A percentile compares a stretch with the other conserved stretches of the same genome.
Conservation (phyloP, 2,113 vertebrate genomes). For the Noctilio leporinus region DNA sequence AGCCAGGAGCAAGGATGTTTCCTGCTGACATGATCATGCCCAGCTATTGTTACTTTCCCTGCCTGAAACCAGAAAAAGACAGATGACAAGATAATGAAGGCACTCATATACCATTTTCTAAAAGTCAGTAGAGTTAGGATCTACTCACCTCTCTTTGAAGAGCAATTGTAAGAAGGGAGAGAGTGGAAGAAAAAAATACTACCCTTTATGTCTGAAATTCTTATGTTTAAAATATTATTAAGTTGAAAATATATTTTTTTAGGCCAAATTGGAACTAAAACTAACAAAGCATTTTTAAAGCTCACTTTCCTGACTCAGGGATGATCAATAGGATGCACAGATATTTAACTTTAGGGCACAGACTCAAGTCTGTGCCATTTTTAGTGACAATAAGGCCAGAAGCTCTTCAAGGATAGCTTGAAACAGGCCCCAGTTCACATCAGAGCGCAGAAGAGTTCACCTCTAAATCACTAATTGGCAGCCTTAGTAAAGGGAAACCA, state of each 20-base stretch:
- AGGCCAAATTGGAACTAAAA: not conserved
- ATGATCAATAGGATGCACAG: not conserved
- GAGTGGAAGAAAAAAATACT: not conserved
- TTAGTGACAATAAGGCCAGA: not conserved
- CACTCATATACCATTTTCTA: conserved; percentile 23
- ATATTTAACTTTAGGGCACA: conserved; percentile 29
- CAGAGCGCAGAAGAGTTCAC: conserved; percentile 41
- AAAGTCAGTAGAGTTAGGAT: conserved; percentile 20
- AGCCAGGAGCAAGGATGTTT: conserved; percentile 25
- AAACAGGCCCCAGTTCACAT: not conserved
- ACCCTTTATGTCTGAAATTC: not conserved
- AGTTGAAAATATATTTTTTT: conserved; percentile 17
- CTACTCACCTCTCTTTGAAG: not conserved
- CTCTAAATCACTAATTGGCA: conserved; percentile 70
- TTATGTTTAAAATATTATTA: conserved; percentile 29
- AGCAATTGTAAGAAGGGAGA: not conserved
- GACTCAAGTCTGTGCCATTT: conserved; percentile 4
- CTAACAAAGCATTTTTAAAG: not conserved
- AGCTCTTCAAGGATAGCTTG: conserved; percentile 46
- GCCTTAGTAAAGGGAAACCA: conserved; percentile 62
- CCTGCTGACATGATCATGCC: conserved; percentile 39
- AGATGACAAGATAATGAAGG: conserved; percentile 46
- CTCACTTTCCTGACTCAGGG: not conserved
- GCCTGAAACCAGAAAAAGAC: conserved; percentile 44
- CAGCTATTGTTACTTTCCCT: conserved; percentile 32